phyloP scores from a whole-genome alignment of 1,140 invertebrate genomes.

The Caerostris darwini region DNA sequence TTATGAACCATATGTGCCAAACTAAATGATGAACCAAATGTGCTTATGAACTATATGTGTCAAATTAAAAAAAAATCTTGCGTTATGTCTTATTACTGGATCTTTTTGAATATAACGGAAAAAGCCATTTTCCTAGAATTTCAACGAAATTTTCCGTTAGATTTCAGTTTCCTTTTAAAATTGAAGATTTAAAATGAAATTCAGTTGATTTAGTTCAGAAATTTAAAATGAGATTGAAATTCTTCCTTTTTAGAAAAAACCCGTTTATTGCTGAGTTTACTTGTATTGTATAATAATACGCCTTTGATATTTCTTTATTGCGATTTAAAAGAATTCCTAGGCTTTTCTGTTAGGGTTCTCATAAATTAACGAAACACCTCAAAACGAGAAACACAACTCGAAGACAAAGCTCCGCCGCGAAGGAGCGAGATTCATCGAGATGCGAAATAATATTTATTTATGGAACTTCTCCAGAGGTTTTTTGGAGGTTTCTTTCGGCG shows the following conservation, averaged over 20 bases:
- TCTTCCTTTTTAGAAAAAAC: neutral
- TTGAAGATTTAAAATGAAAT: neutral
- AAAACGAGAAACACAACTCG: neutral
- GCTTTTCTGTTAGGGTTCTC: too few relatives aligned
- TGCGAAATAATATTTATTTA: slow-evolving; percentile 20
- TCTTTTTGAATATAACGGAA: too few relatives aligned
- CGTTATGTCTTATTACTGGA: too few relatives aligned
- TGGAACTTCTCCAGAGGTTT: neutral
- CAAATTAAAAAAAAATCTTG: too few relatives aligned
- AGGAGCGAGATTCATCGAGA: neutral
- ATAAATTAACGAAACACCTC: neutral
- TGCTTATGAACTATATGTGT: too few relatives aligned
- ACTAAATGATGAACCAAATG: too few relatives aligned
- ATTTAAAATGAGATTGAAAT: neutral
- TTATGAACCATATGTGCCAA: too few relatives aligned
- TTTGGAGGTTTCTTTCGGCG: neutral
- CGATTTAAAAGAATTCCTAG: neutral
- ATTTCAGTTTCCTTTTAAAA: too few relatives aligned
- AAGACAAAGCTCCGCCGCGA: neutral
- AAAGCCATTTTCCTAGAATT: too few relatives aligned
- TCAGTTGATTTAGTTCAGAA: neutral
- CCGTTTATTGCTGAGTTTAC: neutral
- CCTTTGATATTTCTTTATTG: too few relatives aligned
- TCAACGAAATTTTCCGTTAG: too few relatives aligned
- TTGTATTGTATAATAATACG: too few relatives aligned